These are phyloP conservation scores for Pachyseris speciosa DNA, from an alignment of 64 coral and sea anemone genomes.

Conservation along the genomic window DNA sequence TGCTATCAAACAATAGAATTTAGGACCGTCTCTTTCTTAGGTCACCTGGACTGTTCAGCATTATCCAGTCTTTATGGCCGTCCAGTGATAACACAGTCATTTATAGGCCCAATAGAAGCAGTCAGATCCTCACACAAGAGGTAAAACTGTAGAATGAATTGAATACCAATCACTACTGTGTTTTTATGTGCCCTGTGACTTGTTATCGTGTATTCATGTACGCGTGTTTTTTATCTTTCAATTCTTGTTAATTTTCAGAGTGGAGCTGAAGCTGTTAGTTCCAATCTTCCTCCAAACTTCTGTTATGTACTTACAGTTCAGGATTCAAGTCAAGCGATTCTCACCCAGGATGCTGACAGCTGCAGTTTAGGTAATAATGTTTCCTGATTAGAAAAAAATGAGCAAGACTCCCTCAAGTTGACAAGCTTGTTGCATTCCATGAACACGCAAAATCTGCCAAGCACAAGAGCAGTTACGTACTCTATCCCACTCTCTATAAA, in stretches of 20 bases:
- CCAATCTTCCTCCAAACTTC: conserved; percentile 15
- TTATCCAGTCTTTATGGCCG: conserved; percentile 38
- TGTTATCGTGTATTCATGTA: too few relatives aligned
- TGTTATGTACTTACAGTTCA: conserved; percentile 61
- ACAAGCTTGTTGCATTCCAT: too few relatives aligned
- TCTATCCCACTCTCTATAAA: too few relatives aligned
- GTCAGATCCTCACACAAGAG: conserved; percentile 13
- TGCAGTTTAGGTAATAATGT: background rate
- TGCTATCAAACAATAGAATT: background rate
- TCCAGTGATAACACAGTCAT: background rate
- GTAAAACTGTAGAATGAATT: background rate
- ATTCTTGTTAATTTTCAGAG: background rate
- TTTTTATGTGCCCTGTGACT: too few relatives aligned
- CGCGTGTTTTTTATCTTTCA: too few relatives aligned
- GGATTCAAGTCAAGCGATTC: conserved; percentile 17
- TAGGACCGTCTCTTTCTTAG: background rate
- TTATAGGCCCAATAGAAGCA: background rate
- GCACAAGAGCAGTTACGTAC: too few relatives aligned
- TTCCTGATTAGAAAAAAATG: too few relatives aligned
- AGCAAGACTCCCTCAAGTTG: too few relatives aligned
- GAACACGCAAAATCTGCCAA: too few relatives aligned
- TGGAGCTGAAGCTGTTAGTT: background rate
- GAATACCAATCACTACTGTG: too few relatives aligned
- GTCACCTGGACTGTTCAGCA: conserved; percentile 53
- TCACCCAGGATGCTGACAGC: background rate